A percentile compares a stretch with the other conserved stretches of the same genome.
phyloP scores from a whole-genome alignment of 2,797 vertebrate genomes.

The Thalassophryne amazonica region DNA sequence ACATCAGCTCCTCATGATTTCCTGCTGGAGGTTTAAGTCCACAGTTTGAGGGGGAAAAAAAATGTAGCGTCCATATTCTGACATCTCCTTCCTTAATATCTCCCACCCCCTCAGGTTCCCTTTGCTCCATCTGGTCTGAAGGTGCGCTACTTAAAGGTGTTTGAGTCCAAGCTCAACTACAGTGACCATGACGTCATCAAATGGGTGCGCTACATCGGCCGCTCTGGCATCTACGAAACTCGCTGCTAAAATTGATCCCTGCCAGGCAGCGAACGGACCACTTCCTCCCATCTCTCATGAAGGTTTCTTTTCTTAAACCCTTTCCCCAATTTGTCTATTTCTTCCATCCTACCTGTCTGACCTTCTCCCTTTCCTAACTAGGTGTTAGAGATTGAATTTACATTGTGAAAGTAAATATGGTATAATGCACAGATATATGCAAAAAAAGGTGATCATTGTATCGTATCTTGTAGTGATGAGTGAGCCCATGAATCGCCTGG shows the following conservation, averaged over 20 bases:
- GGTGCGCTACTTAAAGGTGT: constrained; percentile 99
- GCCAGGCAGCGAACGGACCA: constrained; percentile 54
- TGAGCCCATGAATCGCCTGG: constrained; percentile 65
- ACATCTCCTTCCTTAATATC: not conserved
- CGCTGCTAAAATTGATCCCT: constrained; percentile 84
- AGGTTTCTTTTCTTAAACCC: constrained; percentile 42
- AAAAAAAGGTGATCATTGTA: constrained; percentile 77
- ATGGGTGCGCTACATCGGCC: constrained; percentile 99
- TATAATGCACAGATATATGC: constrained; percentile 78
- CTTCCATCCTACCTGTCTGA: constrained; percentile 5
- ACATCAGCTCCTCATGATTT: too few species aligned
- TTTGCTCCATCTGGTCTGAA: constrained; percentile 98
- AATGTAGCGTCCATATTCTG: too few species aligned
- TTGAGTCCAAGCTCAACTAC: constrained; percentile 99
- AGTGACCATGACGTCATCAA: constrained; percentile 99
- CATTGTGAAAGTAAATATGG: constrained; percentile 62
- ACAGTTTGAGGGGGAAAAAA: not conserved
- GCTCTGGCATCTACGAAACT: constrained; percentile 98
- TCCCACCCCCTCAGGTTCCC: constrained; percentile 81
- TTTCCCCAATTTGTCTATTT: too few species aligned
- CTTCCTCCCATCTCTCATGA: constrained; percentile 43
- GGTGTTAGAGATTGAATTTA: constrained; percentile 71
- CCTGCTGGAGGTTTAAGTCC: too few species aligned
- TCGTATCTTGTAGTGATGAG: constrained; percentile 75
- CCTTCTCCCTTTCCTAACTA: constrained; percentile 50